These are phyloP conservation scores for Eubasilissa regina DNA, from an alignment of 1,140 invertebrate species.

Conservation along the genomic window DNA sequence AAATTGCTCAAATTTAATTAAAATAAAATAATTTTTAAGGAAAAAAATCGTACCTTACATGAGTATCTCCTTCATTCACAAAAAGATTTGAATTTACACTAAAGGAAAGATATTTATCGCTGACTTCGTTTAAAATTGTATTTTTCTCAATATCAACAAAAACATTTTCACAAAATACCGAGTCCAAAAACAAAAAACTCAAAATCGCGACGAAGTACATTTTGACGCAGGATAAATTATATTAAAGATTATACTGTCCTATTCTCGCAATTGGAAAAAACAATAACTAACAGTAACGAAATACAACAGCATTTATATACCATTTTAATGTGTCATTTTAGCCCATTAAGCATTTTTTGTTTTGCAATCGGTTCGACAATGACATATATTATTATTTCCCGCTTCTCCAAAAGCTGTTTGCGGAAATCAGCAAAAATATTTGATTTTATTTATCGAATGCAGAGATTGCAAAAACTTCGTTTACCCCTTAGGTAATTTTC, in stretches of 20 bases:
- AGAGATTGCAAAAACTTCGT: too few species aligned
- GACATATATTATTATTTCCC: too few species aligned
- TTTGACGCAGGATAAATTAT: background rate
- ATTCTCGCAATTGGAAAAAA: background rate
- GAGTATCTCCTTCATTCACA: conserved; percentile 61
- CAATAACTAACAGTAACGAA: background rate
- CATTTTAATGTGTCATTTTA: background rate
- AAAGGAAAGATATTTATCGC: conserved; percentile 77
- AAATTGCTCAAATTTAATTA: too few species aligned
- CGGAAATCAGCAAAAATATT: too few species aligned
- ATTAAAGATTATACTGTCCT: background rate
- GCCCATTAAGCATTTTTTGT: background rate
- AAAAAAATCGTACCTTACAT: conserved; percentile 67
- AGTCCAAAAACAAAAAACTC: background rate
- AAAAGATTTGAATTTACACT: conserved; percentile 74
- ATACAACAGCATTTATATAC: background rate
- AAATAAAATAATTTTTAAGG: too few species aligned
- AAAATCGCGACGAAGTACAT: conserved; percentile 3
- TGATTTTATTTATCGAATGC: too few species aligned
- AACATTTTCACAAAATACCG: conserved; percentile 50
- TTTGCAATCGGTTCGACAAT: background rate
- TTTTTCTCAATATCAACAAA: conserved; percentile 64
- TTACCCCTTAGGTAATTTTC: too few species aligned
- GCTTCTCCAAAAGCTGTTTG: too few species aligned
- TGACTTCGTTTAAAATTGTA: conserved; percentile 71